These are phyloP conservation scores for Brenthis ino DNA, from an alignment of 2,888 invertebrate species.

Conservation along the genomic window DNA sequence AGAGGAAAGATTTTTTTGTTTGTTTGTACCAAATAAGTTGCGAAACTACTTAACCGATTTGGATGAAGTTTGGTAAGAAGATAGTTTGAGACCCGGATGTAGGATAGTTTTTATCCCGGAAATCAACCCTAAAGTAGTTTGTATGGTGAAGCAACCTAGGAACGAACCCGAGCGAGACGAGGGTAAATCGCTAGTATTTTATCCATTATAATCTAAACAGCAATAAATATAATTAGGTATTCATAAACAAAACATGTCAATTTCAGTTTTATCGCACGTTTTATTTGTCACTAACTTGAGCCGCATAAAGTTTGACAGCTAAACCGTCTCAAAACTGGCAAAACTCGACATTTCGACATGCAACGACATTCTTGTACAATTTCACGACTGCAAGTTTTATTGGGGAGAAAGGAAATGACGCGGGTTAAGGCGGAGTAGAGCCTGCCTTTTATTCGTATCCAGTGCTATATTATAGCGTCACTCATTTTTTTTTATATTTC, in stretches of 20 bases:
- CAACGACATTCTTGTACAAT: slow-evolving; percentile 46
- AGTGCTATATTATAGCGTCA: slow-evolving; percentile 16
- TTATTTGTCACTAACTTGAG: slow-evolving; percentile 16
- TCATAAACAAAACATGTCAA: background rate
- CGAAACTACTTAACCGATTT: no score
- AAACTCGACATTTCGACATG: slow-evolving; percentile 47
- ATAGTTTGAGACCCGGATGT: no score
- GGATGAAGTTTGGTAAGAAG: no score
- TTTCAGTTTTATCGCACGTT: background rate
- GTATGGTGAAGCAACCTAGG: no score
- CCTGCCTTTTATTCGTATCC: slow-evolving; percentile 32
- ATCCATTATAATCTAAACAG: background rate
- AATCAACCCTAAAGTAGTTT: no score
- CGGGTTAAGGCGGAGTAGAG: slow-evolving; percentile 35
- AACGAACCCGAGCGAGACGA: no score
- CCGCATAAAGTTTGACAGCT: slow-evolving; percentile 48
- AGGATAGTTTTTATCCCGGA: no score
- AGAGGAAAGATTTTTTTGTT: no score
- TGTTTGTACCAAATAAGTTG: no score
- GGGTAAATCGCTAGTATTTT: no score
- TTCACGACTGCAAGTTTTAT: slow-evolving; percentile 47
- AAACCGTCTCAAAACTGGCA: slow-evolving; percentile 47
- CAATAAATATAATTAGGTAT: no score
- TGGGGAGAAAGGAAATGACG: slow-evolving; percentile 44
- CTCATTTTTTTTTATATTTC: slow-evolving; percentile 4